Evolutionary conservation across 1,140 invertebrate genomes (phyloP).

Genomic region (Drosophila arizonae): DNA sequence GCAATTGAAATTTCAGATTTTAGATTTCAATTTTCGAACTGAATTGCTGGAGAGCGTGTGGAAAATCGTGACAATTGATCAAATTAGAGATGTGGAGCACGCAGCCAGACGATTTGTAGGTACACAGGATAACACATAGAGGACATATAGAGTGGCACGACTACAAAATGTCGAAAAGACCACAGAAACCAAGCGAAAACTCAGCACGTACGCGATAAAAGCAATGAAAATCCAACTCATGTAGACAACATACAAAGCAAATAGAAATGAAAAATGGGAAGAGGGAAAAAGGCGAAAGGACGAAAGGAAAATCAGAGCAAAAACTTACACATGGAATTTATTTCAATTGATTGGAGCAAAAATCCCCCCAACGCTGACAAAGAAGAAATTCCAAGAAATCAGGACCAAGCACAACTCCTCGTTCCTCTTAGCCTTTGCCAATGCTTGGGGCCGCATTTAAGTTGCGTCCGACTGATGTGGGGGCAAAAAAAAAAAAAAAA

Average conservation of each 20-base stretch:
- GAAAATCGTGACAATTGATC: conserved; percentile 65
- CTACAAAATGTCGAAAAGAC: conserved; percentile 35
- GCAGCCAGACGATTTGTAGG: conserved; percentile 24
- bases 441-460: neutral
- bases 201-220: conserved; percentile 45
- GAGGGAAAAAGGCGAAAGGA: neutral
- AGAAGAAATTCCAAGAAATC: conserved; percentile 5
- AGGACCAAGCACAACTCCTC: no score
- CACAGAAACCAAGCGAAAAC: conserved; percentile 29
- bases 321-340: conserved; percentile 45
- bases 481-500: no score
- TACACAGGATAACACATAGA: conserved; percentile 3
- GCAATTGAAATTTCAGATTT: neutral
- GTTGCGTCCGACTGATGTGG: conserved; percentile 9
- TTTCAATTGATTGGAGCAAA: conserved; percentile 71
- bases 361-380: conserved; percentile 20
- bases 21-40: conserved; percentile 4
- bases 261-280: neutral
- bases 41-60: neutral
- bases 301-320: conserved; percentile 23
- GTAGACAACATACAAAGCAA: neutral
- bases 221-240: conserved; percentile 49
- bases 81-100: conserved; percentile 52
- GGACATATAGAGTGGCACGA: conserved; percentile 14
- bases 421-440: no score